Conservation (phyloP, 2,113 vertebrate genomes). For the Poecile atricapillus region DNA sequence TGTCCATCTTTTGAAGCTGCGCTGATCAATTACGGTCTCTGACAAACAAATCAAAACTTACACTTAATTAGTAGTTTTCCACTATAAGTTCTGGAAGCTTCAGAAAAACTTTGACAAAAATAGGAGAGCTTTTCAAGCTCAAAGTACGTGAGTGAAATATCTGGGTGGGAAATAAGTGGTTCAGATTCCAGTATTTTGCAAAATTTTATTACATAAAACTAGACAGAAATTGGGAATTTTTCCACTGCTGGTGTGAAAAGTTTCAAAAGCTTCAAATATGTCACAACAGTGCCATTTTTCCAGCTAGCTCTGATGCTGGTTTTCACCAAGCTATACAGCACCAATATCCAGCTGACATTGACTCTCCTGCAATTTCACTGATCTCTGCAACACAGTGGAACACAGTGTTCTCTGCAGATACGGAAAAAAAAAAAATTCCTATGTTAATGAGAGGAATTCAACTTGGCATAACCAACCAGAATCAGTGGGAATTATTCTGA, state of each 20-base stretch:
- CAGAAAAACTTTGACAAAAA: not conserved
- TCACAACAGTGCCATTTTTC: not conserved
- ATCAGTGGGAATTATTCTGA: not conserved
- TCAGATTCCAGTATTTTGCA: not conserved
- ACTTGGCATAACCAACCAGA: not conserved
- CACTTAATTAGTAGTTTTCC: not conserved
- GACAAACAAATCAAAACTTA: not conserved
- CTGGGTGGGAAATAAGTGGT: accelerated
- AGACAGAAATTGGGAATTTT: not conserved
- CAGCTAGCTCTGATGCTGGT: accelerated
- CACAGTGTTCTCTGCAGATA: not conserved
- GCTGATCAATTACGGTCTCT: not conserved
- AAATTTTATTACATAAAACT: not conserved
- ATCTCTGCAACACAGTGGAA: not conserved
- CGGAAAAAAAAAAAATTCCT: not conserved
- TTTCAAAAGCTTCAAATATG: not conserved
- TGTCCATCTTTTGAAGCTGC: not conserved
- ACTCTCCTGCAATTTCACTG: not conserved
- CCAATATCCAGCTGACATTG: not conserved
- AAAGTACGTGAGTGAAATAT: not conserved
- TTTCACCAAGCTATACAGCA: not conserved
- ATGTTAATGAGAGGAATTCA: not conserved
- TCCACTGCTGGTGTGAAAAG: not conserved
- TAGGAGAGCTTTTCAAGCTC: not conserved
- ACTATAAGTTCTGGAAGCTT: not conserved